Percentiles rank a stretch among this genome's conserved stretches.
These are phyloP conservation scores for Polydrusus pterygomalis DNA, from an alignment of 2,888 invertebrate species.

Conservation along the genomic window DNA sequence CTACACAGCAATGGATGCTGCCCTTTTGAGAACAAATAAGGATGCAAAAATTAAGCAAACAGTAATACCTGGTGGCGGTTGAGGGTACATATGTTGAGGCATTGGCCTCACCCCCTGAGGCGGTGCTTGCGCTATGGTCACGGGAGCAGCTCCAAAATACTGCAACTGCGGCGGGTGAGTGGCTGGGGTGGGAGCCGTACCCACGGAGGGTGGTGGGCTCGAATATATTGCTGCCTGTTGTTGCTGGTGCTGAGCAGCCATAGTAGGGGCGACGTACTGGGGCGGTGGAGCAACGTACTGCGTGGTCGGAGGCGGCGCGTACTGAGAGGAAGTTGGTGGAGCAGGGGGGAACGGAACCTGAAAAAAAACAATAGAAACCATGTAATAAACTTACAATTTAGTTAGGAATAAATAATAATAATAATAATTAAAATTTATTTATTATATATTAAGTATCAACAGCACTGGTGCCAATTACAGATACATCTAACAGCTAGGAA, in stretches of 20 bases:
- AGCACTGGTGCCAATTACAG: no score
- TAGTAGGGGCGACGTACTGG: constrained; percentile 49
- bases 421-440: no score
- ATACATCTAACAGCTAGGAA: no score
- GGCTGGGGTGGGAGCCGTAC: constrained; percentile 52
- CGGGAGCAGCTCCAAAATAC: constrained; percentile 59
- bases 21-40: no score
- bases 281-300: constrained; percentile 57
- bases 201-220: constrained; percentile 54
- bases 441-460: no score
- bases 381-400: no score
- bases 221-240: constrained; percentile 56
- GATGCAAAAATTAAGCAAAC: background rate
- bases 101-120: constrained; percentile 52
- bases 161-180: constrained; percentile 59
- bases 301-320: constrained; percentile 60
- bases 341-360: constrained; percentile 47
- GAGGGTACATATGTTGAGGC: constrained; percentile 59
- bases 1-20: no score
- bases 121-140: constrained; percentile 59
- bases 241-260: constrained; percentile 51
- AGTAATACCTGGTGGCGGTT: constrained; percentile 59
- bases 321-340: constrained; percentile 55
- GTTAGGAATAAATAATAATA: no score
- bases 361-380: background rate